Evolutionary conservation across 2,113 vertebrate genomes (phyloP), one percentile per base, ranked within the genome.

Genomic region (Pachypanchax playfairii): DNA sequence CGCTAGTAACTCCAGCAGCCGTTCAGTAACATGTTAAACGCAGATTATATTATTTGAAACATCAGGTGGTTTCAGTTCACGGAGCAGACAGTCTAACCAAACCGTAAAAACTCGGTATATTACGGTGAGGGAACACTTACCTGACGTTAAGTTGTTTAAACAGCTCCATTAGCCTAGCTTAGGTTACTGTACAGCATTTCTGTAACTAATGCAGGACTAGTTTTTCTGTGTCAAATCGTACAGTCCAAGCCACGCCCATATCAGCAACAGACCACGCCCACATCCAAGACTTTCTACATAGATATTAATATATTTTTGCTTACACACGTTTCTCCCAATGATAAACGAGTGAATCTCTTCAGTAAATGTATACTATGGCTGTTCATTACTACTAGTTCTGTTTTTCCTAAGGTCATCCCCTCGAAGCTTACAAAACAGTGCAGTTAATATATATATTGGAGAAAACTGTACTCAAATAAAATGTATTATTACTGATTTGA

Each of bases 201-300:
- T 5, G 28, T 7, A n/a, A n/a, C n/a, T n/a, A n/a, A n/a, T n/a
- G n/a, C n/a, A n/a, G n/a, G n/a, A n/a, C n/a, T n/a, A n/a, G n/a
- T n/a, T n/a, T n/a, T n/a, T n/a, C n/a, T n/a, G n/a, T n/a, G n/a
- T n/a, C n/a, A n/a, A n/a, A n/a, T 1, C n/a, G 9, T 12, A 1
- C 1, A 13, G 20, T 5, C 2, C 4, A 4, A 46, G 6, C 63
- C 73, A 75, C 80, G 70, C 85, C 85, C 57, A 56, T 48, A 1
- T 0, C 8, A 0, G 21, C 10, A 17, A 15, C 29, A 31, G 29
- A 10, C 29, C 29, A 9, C 29, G 29, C 29, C 29, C 4, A 35
- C 33, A 14, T 35, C 33, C 36, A 4, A 39, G 36, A 39, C 5
- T 17, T 9, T 8, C 10, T 17, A 41, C 6, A 8, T 8, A 2